These are phyloP conservation scores for Enteromius trimaculatus DNA, from an alignment of 2,797 vertebrate genomes.

Conservation along the genomic window DNA sequence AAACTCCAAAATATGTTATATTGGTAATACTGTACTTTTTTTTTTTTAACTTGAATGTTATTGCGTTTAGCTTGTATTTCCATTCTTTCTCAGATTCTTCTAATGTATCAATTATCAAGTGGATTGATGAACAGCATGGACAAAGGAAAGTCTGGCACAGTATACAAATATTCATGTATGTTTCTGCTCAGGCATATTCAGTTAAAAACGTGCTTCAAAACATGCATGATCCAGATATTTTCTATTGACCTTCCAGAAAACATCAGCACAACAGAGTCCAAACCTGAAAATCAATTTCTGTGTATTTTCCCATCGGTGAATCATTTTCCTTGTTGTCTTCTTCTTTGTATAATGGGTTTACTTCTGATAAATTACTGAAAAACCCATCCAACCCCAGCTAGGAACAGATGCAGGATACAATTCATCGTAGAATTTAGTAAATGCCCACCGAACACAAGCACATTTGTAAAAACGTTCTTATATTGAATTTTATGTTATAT, in stretches of 20 bases:
- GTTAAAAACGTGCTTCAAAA: background rate
- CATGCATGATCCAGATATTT: background rate
- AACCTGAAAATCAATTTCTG: background rate
- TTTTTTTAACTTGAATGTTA: background rate
- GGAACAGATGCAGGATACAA: background rate
- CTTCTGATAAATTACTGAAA: background rate
- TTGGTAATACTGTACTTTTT: background rate
- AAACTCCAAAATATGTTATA: background rate
- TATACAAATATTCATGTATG: background rate
- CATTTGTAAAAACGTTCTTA: too few relatives aligned
- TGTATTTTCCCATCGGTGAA: background rate
- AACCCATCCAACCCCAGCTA: too few relatives aligned
- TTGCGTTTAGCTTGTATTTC: background rate
- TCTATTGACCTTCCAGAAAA: background rate
- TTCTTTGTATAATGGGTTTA: background rate
- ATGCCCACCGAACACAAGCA: background rate
- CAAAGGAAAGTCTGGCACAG: background rate
- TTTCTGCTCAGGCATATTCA: background rate
- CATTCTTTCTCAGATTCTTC: background rate
- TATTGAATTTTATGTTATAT: background rate
- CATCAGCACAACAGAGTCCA: conserved; percentile 1
- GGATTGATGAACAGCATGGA: background rate
- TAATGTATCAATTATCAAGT: background rate
- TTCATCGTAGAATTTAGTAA: background rate
- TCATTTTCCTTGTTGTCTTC: background rate